These are phyloP conservation scores for Helostoma temminkii DNA, from an alignment of 2,797 vertebrate genomes.

Conservation along the genomic window DNA sequence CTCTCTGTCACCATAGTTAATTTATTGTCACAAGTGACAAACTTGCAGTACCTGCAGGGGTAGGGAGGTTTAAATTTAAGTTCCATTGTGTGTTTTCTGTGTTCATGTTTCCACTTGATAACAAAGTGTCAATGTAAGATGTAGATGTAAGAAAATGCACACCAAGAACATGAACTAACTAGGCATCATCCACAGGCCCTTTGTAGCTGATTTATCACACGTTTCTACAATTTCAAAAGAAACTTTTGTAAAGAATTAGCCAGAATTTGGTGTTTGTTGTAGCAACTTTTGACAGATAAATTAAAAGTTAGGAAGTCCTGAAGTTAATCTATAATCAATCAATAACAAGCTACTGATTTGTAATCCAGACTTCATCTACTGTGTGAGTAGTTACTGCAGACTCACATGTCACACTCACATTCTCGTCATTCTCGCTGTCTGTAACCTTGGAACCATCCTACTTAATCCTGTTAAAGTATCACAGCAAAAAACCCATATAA, in stretches of 20 bases:
- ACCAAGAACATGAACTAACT: neutral
- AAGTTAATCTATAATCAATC: slow-evolving; percentile 34
- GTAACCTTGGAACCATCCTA: neutral
- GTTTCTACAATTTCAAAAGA: no score
- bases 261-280: neutral
- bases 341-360: slow-evolving; percentile 21
- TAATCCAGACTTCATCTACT: slow-evolving; percentile 36
- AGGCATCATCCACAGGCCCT: neutral
- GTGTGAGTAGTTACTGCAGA: neutral
- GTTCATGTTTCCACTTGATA: slow-evolving; percentile 16
- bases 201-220: neutral
- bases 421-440: no score
- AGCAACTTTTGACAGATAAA: slow-evolving; percentile 3
- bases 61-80: slow-evolving; percentile 33
- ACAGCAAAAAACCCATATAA: neutral
- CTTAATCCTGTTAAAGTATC: neutral
- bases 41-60: slow-evolving; percentile 38
- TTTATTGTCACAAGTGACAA: slow-evolving; percentile 50
- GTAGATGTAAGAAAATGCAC: slow-evolving; percentile 5
- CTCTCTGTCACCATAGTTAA: slow-evolving; percentile 45
- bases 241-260: neutral
- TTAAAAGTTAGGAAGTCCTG: slow-evolving; percentile 8
- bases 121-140: slow-evolving; percentile 19
- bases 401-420: neutral
- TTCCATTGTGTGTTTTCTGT: slow-evolving; percentile 32